Percentiles rank a stretch among this genome's conserved stretches.
phyloP scores from a whole-genome alignment of 2,888 invertebrate genomes.

The Pharmacophagus antenor region DNA sequence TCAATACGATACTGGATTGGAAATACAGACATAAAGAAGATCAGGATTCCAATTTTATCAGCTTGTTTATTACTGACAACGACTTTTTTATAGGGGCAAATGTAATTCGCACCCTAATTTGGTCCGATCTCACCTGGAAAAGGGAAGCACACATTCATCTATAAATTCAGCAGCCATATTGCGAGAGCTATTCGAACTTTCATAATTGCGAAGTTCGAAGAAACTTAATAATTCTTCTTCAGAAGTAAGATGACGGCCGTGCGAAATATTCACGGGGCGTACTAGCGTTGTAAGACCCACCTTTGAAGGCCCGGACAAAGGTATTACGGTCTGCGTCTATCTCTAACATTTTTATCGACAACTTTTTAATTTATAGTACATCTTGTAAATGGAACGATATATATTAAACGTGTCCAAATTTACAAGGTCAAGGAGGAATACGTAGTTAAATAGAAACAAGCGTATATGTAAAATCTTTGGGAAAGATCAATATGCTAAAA shows the following conservation, averaged over 20 bases:
- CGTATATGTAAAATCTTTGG: neutral
- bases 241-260: slow-evolving; percentile 77
- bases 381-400: neutral
- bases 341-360: slow-evolving; percentile 25
- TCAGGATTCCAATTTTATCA: slow-evolving; percentile 44
- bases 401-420: neutral
- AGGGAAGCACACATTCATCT: slow-evolving; percentile 73
- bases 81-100: slow-evolving; percentile 41
- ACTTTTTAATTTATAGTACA: slow-evolving; percentile 14
- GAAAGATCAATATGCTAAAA: neutral
- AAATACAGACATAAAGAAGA: slow-evolving; percentile 36
- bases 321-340: slow-evolving; percentile 61
- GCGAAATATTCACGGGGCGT: slow-evolving; percentile 78
- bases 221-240: slow-evolving; percentile 81
- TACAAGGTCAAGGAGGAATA: too few species aligned
- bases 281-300: slow-evolving; percentile 58
- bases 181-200: slow-evolving; percentile 79
- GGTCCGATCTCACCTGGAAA: slow-evolving; percentile 51
- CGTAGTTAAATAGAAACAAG: neutral
- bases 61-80: slow-evolving; percentile 40
- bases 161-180: slow-evolving; percentile 79
- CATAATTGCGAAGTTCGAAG: slow-evolving; percentile 79
- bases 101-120: slow-evolving; percentile 47
- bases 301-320: slow-evolving; percentile 54
- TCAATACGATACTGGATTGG: slow-evolving; percentile 33